These are phyloP conservation scores for Cuniculus paca DNA, from an alignment of 2,797 vertebrate species.

Conservation along the genomic window DNA sequence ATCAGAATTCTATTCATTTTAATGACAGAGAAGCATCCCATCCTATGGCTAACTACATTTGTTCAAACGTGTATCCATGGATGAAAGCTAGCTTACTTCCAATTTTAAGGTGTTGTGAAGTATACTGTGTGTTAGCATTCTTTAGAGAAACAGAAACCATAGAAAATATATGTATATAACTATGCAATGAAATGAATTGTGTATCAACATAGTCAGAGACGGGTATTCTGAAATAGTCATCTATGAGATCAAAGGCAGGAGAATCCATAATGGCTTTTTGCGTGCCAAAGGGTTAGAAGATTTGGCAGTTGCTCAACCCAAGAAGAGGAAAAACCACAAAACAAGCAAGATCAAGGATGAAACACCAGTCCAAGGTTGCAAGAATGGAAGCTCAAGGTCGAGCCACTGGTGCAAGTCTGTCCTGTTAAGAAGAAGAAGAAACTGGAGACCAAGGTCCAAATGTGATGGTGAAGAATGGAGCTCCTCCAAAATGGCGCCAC, in stretches of 20 bases:
- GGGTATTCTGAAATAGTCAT: no score
- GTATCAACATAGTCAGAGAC: no score
- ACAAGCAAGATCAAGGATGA: not conserved
- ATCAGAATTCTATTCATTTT: no score
- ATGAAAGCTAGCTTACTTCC: not conserved
- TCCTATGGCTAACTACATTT: not conserved
- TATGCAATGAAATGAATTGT: not conserved
- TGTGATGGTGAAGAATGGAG: no score
- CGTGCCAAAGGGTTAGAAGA: not conserved
- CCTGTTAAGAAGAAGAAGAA: no score
- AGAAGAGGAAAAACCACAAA: not conserved
- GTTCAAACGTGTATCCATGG: not conserved
- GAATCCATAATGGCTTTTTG: not conserved
- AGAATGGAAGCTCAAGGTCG: no score
- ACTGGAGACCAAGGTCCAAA: no score
- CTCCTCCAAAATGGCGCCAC: no score
- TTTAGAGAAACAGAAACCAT: not conserved
- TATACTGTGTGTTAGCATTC: not conserved
- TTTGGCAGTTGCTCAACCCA: not conserved
- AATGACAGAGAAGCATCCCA: no score
- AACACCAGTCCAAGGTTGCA: no score
- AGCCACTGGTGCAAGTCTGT: no score
- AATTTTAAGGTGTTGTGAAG: not conserved
- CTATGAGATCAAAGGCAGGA: not conserved
- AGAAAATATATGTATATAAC: not conserved